Base-by-base conservation (phyloP, 2,797 vertebrate genomes). In the Eurystomus glaucurus region DNA sequence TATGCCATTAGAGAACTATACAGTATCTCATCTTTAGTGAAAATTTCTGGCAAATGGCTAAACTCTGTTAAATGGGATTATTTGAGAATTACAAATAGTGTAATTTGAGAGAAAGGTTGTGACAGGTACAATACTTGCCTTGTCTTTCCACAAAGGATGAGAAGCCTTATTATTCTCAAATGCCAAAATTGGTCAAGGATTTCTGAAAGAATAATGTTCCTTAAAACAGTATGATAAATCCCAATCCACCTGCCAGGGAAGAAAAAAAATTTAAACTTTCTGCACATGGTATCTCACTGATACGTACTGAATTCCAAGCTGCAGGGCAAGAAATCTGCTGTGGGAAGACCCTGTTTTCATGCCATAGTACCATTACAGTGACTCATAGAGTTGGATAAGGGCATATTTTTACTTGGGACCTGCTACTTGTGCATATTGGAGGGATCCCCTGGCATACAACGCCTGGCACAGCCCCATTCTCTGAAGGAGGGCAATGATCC, bases 61-160 rank as follows among this genome's bases (percentile, higher is more conserved):
- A 91, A 83, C 83, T 65, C 5, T 61, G 74, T 83, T 96, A 97
- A 95, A 69, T 65, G 92, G 65, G 45, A 93, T 96, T 93, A 90
- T 12, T 93, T 80, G 93, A 97, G 95, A 97, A 96, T 95, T 96
- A 95, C 88, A 96, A 93, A 80, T 35, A 92, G 78, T 82, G 48
- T 58, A 81, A 85, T 94, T 79, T 95, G 87, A 96, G 76, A 95
- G 90, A 91, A 97, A 97, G 91, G 70, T 61, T 91, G 74, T 74
- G 72, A 78, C 61, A 88, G 75, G 48, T 93, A 85, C 81, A 96
- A 91, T 92, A 85, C 52, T 96, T 76, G 68, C 64, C 54, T 81
- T 95, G 58, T 79, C 66, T 97, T 96, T 96, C 86, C 37, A 65
- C 39, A 76, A 85, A 96, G 61, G 61, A 37, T 70, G 25, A 92